Evolutionary conservation across 2,113 vertebrate species (phyloP).

Genomic region (Neopipo cinnamomea): DNA sequence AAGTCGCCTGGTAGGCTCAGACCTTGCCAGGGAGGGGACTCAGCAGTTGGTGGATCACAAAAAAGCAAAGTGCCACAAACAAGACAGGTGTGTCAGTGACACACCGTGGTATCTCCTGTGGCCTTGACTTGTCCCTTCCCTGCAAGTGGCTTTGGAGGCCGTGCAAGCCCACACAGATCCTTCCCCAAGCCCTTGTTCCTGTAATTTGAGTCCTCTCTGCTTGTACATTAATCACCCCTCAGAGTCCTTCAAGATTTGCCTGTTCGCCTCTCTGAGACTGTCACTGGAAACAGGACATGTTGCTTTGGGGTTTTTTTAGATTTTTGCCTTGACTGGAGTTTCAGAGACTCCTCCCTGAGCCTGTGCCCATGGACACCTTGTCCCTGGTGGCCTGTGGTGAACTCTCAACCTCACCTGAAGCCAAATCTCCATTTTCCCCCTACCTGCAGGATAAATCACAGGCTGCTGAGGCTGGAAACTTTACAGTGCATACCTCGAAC

Average conservation of each 20-base stretch:
- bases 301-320: background rate
- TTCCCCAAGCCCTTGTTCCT: background rate
- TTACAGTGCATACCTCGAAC: background rate
- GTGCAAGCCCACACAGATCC: background rate
- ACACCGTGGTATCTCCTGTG: accelerated
- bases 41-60: accelerated
- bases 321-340: background rate
- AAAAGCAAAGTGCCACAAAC: background rate
- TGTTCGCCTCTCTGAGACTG: background rate
- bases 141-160: background rate
- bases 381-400: background rate
- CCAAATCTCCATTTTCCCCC: background rate
- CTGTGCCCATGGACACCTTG: background rate
- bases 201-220: background rate
- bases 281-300: accelerated
- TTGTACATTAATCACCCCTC: background rate
- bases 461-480: background rate
- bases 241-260: background rate
- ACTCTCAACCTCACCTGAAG: background rate
- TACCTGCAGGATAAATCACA: background rate
- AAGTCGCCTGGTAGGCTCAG: accelerated
- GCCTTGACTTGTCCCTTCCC: background rate
- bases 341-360: background rate
- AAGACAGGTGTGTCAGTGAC: accelerated
- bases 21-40: background rate